Evolutionary conservation across 1,140 invertebrate genomes (phyloP).

Genomic region (Drosophila carrolli): DNA sequence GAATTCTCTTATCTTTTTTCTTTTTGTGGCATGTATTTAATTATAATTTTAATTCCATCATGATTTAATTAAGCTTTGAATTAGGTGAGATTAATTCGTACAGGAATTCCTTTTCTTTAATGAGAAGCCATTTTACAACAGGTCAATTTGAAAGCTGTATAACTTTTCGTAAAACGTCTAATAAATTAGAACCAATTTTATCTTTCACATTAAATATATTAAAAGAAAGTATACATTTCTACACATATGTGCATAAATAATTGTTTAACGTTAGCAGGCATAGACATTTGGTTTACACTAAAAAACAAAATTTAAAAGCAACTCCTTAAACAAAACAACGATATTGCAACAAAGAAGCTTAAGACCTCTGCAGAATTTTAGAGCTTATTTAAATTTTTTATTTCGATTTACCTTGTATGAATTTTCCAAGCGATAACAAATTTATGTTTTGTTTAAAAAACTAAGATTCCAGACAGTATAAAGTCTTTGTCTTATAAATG

Average conservation of each 20-base stretch:
- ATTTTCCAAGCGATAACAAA: no score
- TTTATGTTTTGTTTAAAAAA: no score
- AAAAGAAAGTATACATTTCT: no score
- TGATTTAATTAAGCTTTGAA: constrained; percentile 33
- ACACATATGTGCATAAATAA: not conserved
- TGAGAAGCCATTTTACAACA: not conserved
- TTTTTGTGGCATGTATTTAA: constrained; percentile 46
- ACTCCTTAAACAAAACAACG: not conserved
- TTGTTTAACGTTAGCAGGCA: no score
- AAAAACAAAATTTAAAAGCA: not conserved
- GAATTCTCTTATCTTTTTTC: constrained; percentile 20
- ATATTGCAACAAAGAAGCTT: no score
- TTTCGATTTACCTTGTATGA: no score
- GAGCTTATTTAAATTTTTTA: no score
- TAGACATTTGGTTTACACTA: not conserved
- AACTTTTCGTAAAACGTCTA: not conserved
- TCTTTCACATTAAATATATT: not conserved
- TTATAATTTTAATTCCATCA: constrained; percentile 43
- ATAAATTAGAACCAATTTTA: constrained; percentile 1
- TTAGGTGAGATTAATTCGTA: constrained; percentile 4
- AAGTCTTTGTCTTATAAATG: no score
- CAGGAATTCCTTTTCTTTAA: not conserved
- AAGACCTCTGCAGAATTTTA: no score
- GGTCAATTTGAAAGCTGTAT: constrained; percentile 8
- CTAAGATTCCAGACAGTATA: no score